Base-by-base conservation (phyloP, 2,888 invertebrate species). In the Gisinianus flammeolus region DNA sequence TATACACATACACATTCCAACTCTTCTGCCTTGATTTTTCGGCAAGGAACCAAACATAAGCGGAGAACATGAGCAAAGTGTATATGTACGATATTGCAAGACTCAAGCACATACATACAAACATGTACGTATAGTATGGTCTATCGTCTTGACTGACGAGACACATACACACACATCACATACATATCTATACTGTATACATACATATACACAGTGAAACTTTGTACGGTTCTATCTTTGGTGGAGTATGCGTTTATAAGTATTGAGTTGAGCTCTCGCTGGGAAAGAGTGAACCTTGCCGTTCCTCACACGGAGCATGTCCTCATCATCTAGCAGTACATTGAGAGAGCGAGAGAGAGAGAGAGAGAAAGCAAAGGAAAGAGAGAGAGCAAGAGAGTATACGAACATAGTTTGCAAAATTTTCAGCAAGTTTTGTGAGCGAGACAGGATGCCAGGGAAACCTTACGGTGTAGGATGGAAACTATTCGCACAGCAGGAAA, bases 391-490 rank as follows among this genome's bases (percentile, higher is more conserved):
- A 58, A 8, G 22, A 24, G 58, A 24, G 58, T 58, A n/a, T 12
- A 44, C 2, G 58, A 58, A 67, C 67, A 67, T 31, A 35, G 44
- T 71, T 56, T 71, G 71, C 71, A 24, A 71, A 66, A 71, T 56
- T 71, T 56, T 31, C 58, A 28, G 33, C 56, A 12, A 58, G 26
- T 26, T 28, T 3, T 2, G 28, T 26, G n/a, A 28, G n/a, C 31
- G 16, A 31, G 2, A 26, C 26, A 33, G 6, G 66, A 35, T 66
- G 30, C 52, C 24, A 69, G 76, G 76, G 76, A 69, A 76, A 68
- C 69, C 76, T 76, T 30, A 56, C 76, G 76, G 76, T 5, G 26
- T 24, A 68, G n/a, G n/a, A 54, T 76, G 30, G 76, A 31, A 76
- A 76, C 76, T 76, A 76, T 76, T 69, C 35, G 24, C 76, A 58